phyloP scores from a whole-genome alignment of 2,797 vertebrate genomes.

The Brotula barbata region DNA sequence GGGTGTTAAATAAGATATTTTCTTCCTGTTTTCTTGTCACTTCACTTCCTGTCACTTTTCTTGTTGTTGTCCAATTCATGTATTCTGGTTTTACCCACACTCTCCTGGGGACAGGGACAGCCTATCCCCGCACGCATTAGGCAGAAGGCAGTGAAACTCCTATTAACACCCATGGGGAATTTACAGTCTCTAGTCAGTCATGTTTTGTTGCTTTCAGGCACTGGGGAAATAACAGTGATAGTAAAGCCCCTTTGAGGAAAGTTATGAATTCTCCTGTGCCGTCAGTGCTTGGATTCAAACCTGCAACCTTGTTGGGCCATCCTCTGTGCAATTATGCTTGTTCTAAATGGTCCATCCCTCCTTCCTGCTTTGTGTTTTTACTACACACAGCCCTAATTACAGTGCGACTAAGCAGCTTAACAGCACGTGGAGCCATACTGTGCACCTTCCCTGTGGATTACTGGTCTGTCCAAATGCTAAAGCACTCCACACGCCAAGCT shows the following conservation, averaged over 20 bases:
- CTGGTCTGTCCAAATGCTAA: conserved; percentile 47
- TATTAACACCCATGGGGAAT: too few species aligned
- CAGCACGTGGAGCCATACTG: conserved; percentile 71
- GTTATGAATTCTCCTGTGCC: conserved; percentile 5
- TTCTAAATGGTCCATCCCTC: background rate
- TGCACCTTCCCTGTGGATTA: conserved; percentile 75
- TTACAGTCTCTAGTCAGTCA: too few species aligned
- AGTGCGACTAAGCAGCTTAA: conserved; percentile 75
- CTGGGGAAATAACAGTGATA: conserved; percentile 26
- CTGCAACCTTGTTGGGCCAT: conserved; percentile 1
- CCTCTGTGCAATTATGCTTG: background rate
- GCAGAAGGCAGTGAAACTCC: conserved; percentile 7
- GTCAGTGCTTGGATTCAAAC: conserved; percentile 14
- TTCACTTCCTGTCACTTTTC: background rate
- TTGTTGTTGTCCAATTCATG: background rate
- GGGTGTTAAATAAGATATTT: background rate
- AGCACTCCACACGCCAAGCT: conserved; percentile 37
- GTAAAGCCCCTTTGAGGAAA: conserved; percentile 11
- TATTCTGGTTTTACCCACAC: background rate
- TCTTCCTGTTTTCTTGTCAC: conserved; percentile 5
- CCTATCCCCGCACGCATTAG: conserved; percentile 19
- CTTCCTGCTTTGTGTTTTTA: conserved; percentile 68
- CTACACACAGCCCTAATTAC: conserved; percentile 75
- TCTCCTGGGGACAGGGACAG: conserved; percentile 13
- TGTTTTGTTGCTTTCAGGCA: background rate